Evolutionary conservation across 1,140 invertebrate species (phyloP).

Genomic region (Drosophila eugracilis): DNA sequence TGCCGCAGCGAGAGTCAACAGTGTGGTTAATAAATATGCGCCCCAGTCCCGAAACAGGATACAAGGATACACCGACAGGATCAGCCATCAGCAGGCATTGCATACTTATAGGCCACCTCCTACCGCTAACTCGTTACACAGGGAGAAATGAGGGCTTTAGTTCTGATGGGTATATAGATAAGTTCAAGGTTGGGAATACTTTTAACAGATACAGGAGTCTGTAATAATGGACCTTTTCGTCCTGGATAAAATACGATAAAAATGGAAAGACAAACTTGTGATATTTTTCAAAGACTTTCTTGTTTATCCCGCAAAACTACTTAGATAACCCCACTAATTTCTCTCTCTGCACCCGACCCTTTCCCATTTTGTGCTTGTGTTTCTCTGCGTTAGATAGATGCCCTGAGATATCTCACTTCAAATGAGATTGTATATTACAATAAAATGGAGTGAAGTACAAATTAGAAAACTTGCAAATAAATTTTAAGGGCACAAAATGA

Average conservation of each 20-base stretch:
- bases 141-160: background rate
- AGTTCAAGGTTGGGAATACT: too few species aligned
- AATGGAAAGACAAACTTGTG: too few species aligned
- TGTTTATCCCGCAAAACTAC: too few species aligned
- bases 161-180: too few species aligned
- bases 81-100: constrained; percentile 64
- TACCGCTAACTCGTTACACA: constrained; percentile 10
- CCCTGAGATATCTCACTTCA: constrained; percentile 56
- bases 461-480: constrained; percentile 84
- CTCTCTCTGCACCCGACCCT: background rate
- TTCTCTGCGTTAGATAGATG: constrained; percentile 53
- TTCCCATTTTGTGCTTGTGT: constrained; percentile 1
- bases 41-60: constrained; percentile 32
- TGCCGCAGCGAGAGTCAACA: constrained; percentile 71
- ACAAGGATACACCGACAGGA: constrained; percentile 55
- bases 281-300: too few species aligned
- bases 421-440: constrained; percentile 84
- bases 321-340: too few species aligned
- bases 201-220: too few species aligned
- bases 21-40: constrained; percentile 82
- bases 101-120: constrained; percentile 51
- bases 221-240: too few species aligned
- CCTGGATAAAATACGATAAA: too few species aligned
- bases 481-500: constrained; percentile 77
- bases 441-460: constrained; percentile 84